These are phyloP conservation scores for Sander vitreus DNA, from an alignment of 2,113 vertebrate genomes.

Conservation along the genomic window DNA sequence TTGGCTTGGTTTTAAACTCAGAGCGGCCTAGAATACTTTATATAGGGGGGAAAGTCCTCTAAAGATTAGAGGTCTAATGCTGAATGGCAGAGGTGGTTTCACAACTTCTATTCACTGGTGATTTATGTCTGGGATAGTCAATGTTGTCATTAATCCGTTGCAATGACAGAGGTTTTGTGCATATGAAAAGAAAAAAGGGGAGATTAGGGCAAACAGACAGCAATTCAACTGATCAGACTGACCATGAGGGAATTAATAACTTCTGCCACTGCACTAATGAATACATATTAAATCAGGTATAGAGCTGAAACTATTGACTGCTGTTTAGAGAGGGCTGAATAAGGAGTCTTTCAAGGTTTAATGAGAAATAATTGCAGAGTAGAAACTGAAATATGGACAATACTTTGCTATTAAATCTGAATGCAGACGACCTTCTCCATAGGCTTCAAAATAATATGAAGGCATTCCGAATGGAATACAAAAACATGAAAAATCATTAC, in stretches of 20 bases:
- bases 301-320: conserved; percentile 12
- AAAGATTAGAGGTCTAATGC: conserved; percentile 55
- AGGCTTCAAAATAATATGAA: conserved; percentile 1
- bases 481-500: neutral
- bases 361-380: conserved; percentile 37
- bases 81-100: conserved; percentile 66
- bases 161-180: conserved; percentile 42
- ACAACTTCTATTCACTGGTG: conserved; percentile 47
- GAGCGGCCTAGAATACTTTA: neutral
- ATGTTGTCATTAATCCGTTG: conserved; percentile 59
- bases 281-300: conserved; percentile 17
- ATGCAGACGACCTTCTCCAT: neutral
- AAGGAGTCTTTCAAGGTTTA: conserved; percentile 9
- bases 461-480: conserved; percentile 19
- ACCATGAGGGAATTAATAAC: conserved; percentile 36
- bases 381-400: conserved; percentile 16
- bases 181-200: conserved; percentile 15
- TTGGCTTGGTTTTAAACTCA: conserved; percentile 26
- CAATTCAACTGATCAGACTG: conserved; percentile 30
- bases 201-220: conserved; percentile 48
- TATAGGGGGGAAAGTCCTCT: conserved; percentile 12
- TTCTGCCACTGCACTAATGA: conserved; percentile 27
- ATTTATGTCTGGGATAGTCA: conserved; percentile 58
- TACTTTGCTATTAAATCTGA: neutral
- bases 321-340: conserved; percentile 1